Conservation (phyloP, 2,888 invertebrate species). For the Pollenia griseotomentosa region DNA sequence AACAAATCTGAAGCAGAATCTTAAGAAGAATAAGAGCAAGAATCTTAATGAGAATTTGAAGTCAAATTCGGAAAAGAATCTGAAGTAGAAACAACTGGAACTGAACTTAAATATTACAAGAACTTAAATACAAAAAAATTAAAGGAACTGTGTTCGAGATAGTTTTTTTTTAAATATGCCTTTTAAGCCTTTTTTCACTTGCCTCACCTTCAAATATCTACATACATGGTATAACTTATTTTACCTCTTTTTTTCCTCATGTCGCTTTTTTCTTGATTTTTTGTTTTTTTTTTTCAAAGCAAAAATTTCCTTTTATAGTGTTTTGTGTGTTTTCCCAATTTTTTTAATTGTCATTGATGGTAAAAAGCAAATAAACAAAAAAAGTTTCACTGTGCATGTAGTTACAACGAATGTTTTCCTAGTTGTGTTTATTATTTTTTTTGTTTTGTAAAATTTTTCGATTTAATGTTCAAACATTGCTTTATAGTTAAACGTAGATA, state of each 20-base stretch:
- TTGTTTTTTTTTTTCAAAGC: not conserved
- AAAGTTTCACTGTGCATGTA: conserved; percentile 14
- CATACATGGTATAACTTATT: not conserved
- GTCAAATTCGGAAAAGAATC: no score
- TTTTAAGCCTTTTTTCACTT: not conserved
- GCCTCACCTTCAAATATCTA: not conserved
- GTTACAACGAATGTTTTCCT: conserved; percentile 3
- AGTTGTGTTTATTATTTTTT: not conserved
- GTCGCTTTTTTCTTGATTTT: not conserved
- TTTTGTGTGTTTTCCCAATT: conserved; percentile 53
- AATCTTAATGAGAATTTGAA: no score
- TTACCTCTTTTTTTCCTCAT: not conserved
- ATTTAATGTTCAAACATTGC: conserved; percentile 40
- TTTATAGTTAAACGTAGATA: conserved; percentile 31
- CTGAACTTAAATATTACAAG: not conserved
- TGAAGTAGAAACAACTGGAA: not conserved
- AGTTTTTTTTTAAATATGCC: no score
- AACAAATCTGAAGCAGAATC: no score
- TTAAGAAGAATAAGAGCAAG: no score
- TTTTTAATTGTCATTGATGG: conserved; percentile 68
- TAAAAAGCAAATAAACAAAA: conserved; percentile 49
- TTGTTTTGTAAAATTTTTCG: not conserved
- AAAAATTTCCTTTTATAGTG: conserved; percentile 26
- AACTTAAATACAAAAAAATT: no score
- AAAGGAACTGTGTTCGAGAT: no score